Base-by-base conservation (phyloP, 53 echinoderm and acorn worm genomes). In the Zoroaster sp. region DNA sequence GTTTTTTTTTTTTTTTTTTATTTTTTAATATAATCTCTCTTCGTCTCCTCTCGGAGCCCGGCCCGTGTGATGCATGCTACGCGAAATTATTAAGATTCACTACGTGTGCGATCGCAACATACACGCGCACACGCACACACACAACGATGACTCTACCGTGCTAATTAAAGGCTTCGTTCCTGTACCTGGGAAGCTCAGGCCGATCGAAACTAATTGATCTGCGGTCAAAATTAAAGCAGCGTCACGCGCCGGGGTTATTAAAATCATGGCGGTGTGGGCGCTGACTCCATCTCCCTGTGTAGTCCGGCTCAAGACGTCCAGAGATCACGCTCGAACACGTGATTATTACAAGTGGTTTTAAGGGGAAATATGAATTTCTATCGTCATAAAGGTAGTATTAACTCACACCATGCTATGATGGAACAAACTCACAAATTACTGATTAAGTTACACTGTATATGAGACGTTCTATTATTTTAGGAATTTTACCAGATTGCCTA, bases 201-300 rank as follows among this genome's bases (percentile, higher is more conserved):
- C 89, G 89, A 89, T 89, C 89, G 89, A 79, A 78, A 71, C 80
- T 89, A 89, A 89, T 89, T 89, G 89, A 89, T 89, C 89, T 53
- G 71, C 78, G 80, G 69, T 89, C 53, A 44, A 89, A 80, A 89
- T 89, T 89, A 89, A 89, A 89, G 89, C 65, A 35, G 32, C 51
- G 51, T 80, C 89, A 80, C 79, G 89, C 80, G 52, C 42, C 49
- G 2, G 40, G 89, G 49, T 89, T 87, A 87, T 87, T 87, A 87
- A 75, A 87, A 83, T 44, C 67, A 41, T 47, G 41, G 72, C 18
- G 49, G 38, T 25, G 74, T 12, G 41, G 72, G 34, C 73, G 30
- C 43, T 41, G 32, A 46, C 69, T 33, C 35, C 35, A 18, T 59
- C 63, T 59, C 23, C 23, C 63, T 28, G 63, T 59, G 63, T 25